A percentile compares a stretch with the other conserved stretches of the same genome.
These are phyloP conservation scores for Lasioglossum malachurum DNA, from an alignment of 2,888 invertebrate species.

Conservation along the genomic window DNA sequence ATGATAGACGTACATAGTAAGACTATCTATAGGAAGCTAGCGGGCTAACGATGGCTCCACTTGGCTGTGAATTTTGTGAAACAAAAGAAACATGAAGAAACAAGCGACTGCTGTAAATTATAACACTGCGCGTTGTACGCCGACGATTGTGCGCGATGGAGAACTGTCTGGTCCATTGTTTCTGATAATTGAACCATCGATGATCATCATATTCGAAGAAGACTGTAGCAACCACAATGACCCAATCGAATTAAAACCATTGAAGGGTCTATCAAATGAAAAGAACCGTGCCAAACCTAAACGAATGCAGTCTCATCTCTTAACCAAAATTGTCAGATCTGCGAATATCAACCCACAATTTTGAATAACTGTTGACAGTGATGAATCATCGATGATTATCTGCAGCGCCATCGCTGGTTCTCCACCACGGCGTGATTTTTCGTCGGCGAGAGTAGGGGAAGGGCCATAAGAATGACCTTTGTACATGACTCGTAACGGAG, in stretches of 20 bases:
- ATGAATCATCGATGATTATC: background rate
- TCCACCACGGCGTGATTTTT: slow-evolving; percentile 61
- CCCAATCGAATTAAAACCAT: background rate
- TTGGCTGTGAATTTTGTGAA: slow-evolving; percentile 84
- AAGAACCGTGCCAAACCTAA: slow-evolving; percentile 2
- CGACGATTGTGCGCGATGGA: slow-evolving; percentile 20
- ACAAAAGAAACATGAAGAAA: slow-evolving; percentile 50
- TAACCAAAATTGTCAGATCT: background rate
- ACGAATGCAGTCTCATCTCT: background rate
- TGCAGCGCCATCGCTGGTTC: background rate
- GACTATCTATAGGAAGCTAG: slow-evolving; percentile 77
- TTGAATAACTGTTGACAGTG: background rate
- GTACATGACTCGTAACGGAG: slow-evolving; percentile 54
- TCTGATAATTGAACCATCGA: background rate
- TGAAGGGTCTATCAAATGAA: background rate
- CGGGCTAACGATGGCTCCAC: slow-evolving; percentile 78
- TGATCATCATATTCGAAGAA: background rate
- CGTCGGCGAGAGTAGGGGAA: slow-evolving; percentile 23
- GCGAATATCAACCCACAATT: background rate
- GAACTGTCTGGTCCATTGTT: background rate
- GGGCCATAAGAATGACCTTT: slow-evolving; percentile 37
- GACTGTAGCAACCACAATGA: background rate
- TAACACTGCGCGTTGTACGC: slow-evolving; percentile 58
- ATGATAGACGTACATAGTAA: slow-evolving; percentile 59
- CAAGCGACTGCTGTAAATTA: slow-evolving; percentile 80